These are phyloP conservation scores for Odontocerum albicorne DNA, from an alignment of 2,888 invertebrate species.

Conservation along the genomic window DNA sequence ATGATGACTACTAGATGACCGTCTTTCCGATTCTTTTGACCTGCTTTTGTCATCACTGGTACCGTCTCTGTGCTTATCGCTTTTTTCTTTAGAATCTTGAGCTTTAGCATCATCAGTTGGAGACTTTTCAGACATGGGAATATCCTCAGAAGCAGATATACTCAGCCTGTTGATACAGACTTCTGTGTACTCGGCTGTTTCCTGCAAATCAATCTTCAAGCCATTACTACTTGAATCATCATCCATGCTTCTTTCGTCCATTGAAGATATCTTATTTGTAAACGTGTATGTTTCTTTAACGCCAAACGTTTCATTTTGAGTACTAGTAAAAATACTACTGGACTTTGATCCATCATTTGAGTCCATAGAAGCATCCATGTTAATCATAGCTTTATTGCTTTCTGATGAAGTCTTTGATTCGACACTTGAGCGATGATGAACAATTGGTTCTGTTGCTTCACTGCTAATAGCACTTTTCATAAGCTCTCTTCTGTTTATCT, in stretches of 20 bases:
- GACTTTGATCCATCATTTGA: conserved; percentile 38
- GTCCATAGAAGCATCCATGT: conserved; percentile 26
- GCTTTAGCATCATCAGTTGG: conserved; percentile 13
- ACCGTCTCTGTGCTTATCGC: conserved; percentile 14
- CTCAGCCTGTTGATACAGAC: conserved; percentile 14
- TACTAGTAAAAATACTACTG: conserved; percentile 40
- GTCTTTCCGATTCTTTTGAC: conserved; percentile 47
- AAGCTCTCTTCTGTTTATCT: conserved; percentile 22
- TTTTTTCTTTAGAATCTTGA: neutral
- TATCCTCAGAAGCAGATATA: conserved; percentile 13
- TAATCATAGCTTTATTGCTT: conserved; percentile 39
- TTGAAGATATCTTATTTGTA: conserved; percentile 28
- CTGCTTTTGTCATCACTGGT: conserved; percentile 23
- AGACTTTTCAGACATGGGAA: conserved; percentile 19
- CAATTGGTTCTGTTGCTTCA: conserved; percentile 16
- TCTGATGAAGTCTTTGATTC: conserved; percentile 47
- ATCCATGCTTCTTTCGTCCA: conserved; percentile 24
- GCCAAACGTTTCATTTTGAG: conserved; percentile 48
- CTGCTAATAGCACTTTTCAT: conserved; percentile 25
- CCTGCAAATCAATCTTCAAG: conserved; percentile 23
- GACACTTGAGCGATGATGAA: conserved; percentile 44
- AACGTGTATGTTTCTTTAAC: conserved; percentile 32
- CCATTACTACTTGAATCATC: conserved; percentile 28
- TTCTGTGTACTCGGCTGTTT: conserved; percentile 14
- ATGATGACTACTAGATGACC: conserved; percentile 42